A percentile compares a stretch with the other conserved stretches of the same genome.
These are phyloP conservation scores for Tragopan temminckii DNA, from an alignment of 2,797 vertebrate genomes.

Conservation along the genomic window DNA sequence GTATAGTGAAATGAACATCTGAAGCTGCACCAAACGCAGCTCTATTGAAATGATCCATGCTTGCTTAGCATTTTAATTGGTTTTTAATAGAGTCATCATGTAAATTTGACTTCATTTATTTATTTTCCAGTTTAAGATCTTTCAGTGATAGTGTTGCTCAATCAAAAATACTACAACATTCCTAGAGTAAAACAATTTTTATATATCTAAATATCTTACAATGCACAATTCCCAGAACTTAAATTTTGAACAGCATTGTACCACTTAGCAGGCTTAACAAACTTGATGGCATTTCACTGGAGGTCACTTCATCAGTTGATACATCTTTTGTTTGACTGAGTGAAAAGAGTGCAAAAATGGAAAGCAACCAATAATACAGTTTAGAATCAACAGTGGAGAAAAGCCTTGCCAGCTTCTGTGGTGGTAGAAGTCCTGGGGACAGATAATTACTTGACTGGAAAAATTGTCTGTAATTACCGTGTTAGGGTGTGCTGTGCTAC, in stretches of 20 bases:
- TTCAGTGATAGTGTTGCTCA: slow-evolving; percentile 31
- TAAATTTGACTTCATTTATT: slow-evolving; percentile 50
- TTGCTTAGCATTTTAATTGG: slow-evolving; percentile 66
- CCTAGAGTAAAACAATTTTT: not conserved
- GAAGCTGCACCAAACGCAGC: slow-evolving; percentile 31
- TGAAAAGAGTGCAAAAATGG: not conserved
- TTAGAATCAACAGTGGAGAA: not conserved
- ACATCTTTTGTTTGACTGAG: not conserved
- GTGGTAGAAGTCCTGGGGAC: not conserved
- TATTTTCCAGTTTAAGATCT: slow-evolving; percentile 19
- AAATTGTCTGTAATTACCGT: not conserved
- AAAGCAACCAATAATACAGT: not conserved
- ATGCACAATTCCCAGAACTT: not conserved
- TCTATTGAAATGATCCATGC: not conserved
- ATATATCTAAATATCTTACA: not conserved
- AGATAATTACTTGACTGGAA: not conserved
- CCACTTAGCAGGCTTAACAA: not conserved
- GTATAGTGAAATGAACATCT: slow-evolving; percentile 53
- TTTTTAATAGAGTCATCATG: slow-evolving; percentile 34
- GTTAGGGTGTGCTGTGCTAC: not conserved
- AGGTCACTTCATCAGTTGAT: not conserved
- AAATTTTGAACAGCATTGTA: not conserved
- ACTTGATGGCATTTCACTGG: not conserved
- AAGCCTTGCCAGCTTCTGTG: not conserved
- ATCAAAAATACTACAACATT: not conserved